Conservation (phyloP, 2,888 invertebrate genomes). For the Anthoptus insignis region DNA sequence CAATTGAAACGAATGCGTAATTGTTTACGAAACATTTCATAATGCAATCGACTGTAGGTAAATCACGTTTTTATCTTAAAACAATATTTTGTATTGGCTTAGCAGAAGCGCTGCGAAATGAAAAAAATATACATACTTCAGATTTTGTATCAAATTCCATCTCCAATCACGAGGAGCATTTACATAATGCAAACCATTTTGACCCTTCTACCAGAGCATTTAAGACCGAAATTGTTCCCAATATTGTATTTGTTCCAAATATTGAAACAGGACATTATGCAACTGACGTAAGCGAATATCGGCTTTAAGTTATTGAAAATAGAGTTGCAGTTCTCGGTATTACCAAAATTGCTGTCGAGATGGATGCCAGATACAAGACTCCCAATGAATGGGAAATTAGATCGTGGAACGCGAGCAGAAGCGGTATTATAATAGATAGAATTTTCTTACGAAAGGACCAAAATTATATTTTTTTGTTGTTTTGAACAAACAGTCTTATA, state of each 20-base stretch:
- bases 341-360: slow-evolving; percentile 50
- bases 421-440: slow-evolving; percentile 70
- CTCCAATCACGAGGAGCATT: slow-evolving; percentile 52
- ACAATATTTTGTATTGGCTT: slow-evolving; percentile 72
- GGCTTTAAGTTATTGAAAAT: slow-evolving; percentile 38
- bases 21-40: slow-evolving; percentile 61
- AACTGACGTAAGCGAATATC: slow-evolving; percentile 43
- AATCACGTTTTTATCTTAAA: slow-evolving; percentile 75
- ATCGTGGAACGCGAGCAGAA: slow-evolving; percentile 63
- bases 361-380: slow-evolving; percentile 61
- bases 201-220: slow-evolving; percentile 27
- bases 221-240: slow-evolving; percentile 27
- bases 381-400: slow-evolving; percentile 77
- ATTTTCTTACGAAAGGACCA: slow-evolving; percentile 59
- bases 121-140: slow-evolving; percentile 54
- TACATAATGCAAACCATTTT: slow-evolving; percentile 29
- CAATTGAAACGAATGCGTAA: slow-evolving; percentile 42
- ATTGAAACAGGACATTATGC: slow-evolving; percentile 52
- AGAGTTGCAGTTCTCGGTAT: slow-evolving; percentile 45
- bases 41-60: slow-evolving; percentile 66
- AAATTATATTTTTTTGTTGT: slow-evolving; percentile 45
- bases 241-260: slow-evolving; percentile 39
- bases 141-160: slow-evolving; percentile 60
- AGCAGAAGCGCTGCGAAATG: slow-evolving; percentile 60
- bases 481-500: slow-evolving; percentile 37